phyloP scores from a whole-genome alignment of 2,113 vertebrate species.

The Neogale vison region DNA sequence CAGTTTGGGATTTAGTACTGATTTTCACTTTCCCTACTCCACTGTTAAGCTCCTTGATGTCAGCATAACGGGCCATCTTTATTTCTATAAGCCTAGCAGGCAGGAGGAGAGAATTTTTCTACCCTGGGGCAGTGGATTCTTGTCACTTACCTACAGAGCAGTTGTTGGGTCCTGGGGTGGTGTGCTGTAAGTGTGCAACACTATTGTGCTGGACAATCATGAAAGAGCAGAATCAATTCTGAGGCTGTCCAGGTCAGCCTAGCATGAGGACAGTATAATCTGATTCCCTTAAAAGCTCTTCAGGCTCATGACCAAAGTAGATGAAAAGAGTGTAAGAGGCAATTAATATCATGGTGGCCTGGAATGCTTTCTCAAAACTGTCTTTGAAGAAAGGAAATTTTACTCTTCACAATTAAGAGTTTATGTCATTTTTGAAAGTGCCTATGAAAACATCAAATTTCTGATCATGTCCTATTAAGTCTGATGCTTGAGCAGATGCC shows the following conservation, averaged over 20 bases:
- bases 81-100: neutral
- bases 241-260: neutral
- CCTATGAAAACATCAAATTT: neutral
- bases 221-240: neutral
- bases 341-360: neutral
- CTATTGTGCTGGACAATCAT: neutral
- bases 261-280: too few relatives aligned
- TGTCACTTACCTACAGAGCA: neutral
- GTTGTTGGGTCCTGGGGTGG: neutral
- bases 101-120: neutral
- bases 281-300: neutral
- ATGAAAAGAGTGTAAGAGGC: neutral
- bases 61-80: neutral
- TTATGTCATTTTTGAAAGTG: slow-evolving; percentile 25
- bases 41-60: neutral
- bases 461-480: neutral
- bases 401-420: neutral
- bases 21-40: neutral
- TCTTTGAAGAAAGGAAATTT: neutral
- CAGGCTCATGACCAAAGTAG: neutral
- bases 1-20: neutral
- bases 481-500: neutral
- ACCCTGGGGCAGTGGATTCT: neutral
- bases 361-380: neutral
- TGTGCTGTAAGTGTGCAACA: too few relatives aligned